Base-by-base conservation (phyloP, 2,113 vertebrate species). In the Myocastor coypus region DNA sequence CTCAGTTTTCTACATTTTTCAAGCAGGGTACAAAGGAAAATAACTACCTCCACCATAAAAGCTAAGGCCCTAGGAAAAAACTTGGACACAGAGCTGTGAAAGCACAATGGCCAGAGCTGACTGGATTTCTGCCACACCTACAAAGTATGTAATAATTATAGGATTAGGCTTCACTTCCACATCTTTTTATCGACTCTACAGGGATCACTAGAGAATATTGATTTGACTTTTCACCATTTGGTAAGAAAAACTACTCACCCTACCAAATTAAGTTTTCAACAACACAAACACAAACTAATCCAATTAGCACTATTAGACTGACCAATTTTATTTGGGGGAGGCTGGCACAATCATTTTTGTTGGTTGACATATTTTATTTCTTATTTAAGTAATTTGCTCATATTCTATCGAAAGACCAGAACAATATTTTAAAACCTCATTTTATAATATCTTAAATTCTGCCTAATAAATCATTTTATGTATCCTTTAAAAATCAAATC, bases 251-350 rank as follows among this genome's bases (percentile, higher is more conserved):
- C 46, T 52, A 95, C 7, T 50, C 84, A 59, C 40, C 32, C 83
- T 64, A 86, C 19, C 90, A 96, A 92, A 94, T 75, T 83, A 91
- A 91, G 66, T 61, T 96, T 91, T 46, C 86, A 93, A 95, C 52
- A 94, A 93, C 4, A 3, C 61, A 94, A 57, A 91, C 16, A 52
- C 40, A 97, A 90, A 96, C 50, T 55, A 83, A 57, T 90, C 84
- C 50, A 73, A 94, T 61, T 86, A 87, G 68, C 77, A 86, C 42
- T 81, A 87, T 71, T 92, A 1, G 61, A 89, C 22, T 92, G 46
- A 83, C 34, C 87, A 83, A 91, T 52, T 87, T 68, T 75, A 75
- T 94, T 80, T 4, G 3, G 69, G 80, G 14, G 68, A 6, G 37
- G 69, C 57, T 42, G 34, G 34, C 20, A 71, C 46, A 52, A 64